phyloP scores from a whole-genome alignment of 1,140 invertebrate genomes.

The Steinernema khuongi region DNA sequence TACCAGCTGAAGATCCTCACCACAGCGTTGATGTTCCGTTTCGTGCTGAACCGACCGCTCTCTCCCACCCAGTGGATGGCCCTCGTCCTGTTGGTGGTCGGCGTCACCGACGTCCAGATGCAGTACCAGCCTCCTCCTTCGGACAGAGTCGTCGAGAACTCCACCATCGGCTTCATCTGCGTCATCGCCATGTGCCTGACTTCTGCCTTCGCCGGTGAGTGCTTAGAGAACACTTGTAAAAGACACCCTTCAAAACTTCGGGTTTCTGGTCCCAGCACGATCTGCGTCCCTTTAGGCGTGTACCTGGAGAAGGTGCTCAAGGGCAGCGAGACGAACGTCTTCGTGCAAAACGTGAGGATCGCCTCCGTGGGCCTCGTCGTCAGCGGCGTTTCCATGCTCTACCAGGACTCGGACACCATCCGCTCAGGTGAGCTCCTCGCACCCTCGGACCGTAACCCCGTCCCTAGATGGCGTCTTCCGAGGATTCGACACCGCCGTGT shows the following conservation, averaged over 20 bases:
- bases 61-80: constrained; percentile 47
- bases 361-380: constrained; percentile 50
- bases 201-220: constrained; percentile 53
- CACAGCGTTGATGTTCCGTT: constrained; percentile 49
- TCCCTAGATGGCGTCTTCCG: constrained; percentile 58
- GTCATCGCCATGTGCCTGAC: constrained; percentile 56
- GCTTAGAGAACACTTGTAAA: not conserved
- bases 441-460: not conserved
- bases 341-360: constrained; percentile 57
- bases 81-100: constrained; percentile 43
- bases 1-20: constrained; percentile 58
- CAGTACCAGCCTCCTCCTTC: constrained; percentile 47
- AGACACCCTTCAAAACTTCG: not conserved
- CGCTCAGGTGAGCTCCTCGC: constrained; percentile 24
- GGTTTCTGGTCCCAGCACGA: constrained; percentile 9
- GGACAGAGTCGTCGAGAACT: constrained; percentile 38
- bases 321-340: constrained; percentile 39
- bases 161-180: constrained; percentile 44
- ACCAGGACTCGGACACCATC: constrained; percentile 47
- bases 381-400: constrained; percentile 43
- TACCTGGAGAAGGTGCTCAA: constrained; percentile 56
- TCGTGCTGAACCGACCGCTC: constrained; percentile 42
- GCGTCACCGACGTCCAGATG: constrained; percentile 48
- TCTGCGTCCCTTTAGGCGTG: constrained; percentile 43
- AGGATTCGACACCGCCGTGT: constrained; percentile 76